phyloP scores from a whole-genome alignment of 2,797 vertebrate species.

The Lophius americanus region DNA sequence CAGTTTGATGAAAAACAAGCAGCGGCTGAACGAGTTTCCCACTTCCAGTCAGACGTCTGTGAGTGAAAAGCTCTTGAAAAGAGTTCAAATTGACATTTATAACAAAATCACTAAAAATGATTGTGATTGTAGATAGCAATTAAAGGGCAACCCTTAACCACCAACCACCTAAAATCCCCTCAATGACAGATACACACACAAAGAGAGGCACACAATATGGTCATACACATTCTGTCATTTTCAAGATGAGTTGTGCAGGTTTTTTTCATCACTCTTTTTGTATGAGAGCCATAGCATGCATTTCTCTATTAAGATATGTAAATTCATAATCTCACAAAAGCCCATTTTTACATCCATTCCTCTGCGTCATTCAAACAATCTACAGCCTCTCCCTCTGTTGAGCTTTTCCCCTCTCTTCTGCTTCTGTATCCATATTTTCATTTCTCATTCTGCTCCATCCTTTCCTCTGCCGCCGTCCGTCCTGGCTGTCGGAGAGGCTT shows the following conservation, averaged over 20 bases:
- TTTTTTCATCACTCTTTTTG: conserved; percentile 14
- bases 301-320: conserved; percentile 80
- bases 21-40: not conserved
- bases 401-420: conserved; percentile 56
- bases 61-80: conserved; percentile 59
- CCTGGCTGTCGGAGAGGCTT: conserved; percentile 81
- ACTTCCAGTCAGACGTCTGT: conserved; percentile 15
- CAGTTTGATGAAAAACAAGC: conserved; percentile 45
- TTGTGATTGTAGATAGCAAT: conserved; percentile 32
- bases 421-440: conserved; percentile 23
- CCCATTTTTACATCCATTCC: conserved; percentile 73
- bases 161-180: conserved; percentile 12
- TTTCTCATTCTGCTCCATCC: conserved; percentile 39
- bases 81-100: conserved; percentile 44
- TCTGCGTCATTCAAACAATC: conserved; percentile 68
- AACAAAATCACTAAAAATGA: conserved; percentile 51
- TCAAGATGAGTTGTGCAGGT: conserved; percentile 55
- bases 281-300: conserved; percentile 52
- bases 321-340: conserved; percentile 77
- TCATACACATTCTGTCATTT: conserved; percentile 52
- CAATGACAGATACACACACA: not conserved
- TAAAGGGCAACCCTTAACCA: not conserved
- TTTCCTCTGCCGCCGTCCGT: conserved; percentile 39
- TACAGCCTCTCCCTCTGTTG: conserved; percentile 62
- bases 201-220: conserved; percentile 12